Base-by-base conservation (phyloP, 2,797 vertebrate genomes). In the Sebastes minor region DNA sequence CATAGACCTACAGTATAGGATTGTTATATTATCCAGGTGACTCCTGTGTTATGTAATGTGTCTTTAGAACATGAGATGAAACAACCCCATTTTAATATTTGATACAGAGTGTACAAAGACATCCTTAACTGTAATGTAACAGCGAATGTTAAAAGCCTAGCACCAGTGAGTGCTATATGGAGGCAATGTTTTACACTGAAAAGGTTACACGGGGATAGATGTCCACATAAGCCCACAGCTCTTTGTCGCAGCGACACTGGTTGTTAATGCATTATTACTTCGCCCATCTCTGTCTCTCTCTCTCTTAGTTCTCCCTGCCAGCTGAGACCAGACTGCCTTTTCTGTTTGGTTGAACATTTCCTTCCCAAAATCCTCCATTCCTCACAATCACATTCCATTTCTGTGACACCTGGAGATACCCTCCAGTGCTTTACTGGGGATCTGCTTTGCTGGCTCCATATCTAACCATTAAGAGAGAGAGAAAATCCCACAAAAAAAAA, bases 341-440 rank as follows among this genome's bases (percentile, higher is more conserved):
- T 85, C 76, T 78, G 81, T 77, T 79, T 71, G 68, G 85, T 73
- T 87, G 72, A 90, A 89, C 81, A 88, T 88, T 90, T 86, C 68
- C 78, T 71, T 67, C 76, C 71, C 63, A 66, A 83, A 84, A 91
- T 76, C 79, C 64, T 84, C 83, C 88, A 82, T 93, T 94, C 88
- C 77, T 32, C 27, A 81, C 86, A 83, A 86, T 90, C 78, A 78
- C 74, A 89, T 94, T 91, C 92, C 88, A 92, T 94, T 86, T 89
- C 90, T 68, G 66, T 91, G 92, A 82, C 74, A 80, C 83, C 78
- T 59, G 27, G 70, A 85, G 62, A 77, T 61, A 69, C 63, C 80
- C 66, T 75, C 30, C 14, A 67, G 69, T 59, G 70, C 46, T 77
- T 82, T 63, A 71, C 69, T 25, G 3, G 4, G 49, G 56, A 78